Evolutionary conservation across 2,113 vertebrate species (phyloP), one percentile per base, ranked within the genome.

Genomic region (Spea multiplicata): DNA sequence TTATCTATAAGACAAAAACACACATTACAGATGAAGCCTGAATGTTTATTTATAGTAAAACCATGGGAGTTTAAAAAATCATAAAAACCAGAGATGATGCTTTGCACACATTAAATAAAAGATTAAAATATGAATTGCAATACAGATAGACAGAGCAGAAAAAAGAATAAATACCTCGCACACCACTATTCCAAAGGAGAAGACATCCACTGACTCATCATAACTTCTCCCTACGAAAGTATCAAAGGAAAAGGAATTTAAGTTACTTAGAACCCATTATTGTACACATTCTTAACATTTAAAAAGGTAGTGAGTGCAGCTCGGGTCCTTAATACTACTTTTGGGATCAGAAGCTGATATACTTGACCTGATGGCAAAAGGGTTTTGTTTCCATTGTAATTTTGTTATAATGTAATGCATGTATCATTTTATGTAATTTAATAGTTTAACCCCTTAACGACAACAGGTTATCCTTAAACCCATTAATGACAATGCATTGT

Each of bases 111-210:
- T 67, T 5, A 47, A 12, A 47, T 30, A 30, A 30, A 30, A 30
- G 30, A 30, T 30, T 30, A 30, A 30, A 30, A 30, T 30, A 30
- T 30, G 30, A 30, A 30, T 30, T 30, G 30, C 30, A 30, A 30
- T 30, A 30, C 30, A 30, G 30, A 30, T 30, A 30, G 30, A 1
- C 30, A 30, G 30, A 30, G 30, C 30, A 30, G 30, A 66, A 71
- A 6, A 66, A 57, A n/a, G 5, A 44, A 10, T 53, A 65, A n/a
- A 69, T 86, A 94, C 97, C 95, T 99, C 97, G 0, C 97, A 99
- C 6, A 98, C 90, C 86, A 99, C 94, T 5, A 99, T 99, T n/a
- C 97, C 97, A 0, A 98, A 99, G 81, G 97, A 99, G 84, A 99
- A 99, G 85, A 99, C 93, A 75, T 99, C 97, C 71, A 99, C 97